phyloP scores from a whole-genome alignment of 2,113 vertebrate species.

The Polypterus bichir region DNA sequence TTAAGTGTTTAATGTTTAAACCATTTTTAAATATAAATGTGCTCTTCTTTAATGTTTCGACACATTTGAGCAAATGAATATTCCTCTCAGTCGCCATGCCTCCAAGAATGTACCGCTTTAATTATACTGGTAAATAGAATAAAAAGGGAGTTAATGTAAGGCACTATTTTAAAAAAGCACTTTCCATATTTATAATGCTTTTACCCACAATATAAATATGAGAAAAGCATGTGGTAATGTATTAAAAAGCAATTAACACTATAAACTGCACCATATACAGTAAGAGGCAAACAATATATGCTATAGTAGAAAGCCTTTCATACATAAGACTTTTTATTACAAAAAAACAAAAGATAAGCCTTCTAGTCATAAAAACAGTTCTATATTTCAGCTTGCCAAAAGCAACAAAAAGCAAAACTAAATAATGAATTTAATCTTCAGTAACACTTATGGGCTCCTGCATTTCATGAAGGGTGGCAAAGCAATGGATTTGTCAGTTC shows the following conservation, averaged over 20 bases:
- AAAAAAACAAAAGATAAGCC: no score
- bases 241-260: slow-evolving; percentile 16
- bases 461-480: no score
- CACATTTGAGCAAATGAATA: slow-evolving; percentile 5
- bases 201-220: neutral
- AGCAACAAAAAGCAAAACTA: no score
- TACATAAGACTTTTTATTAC: no score
- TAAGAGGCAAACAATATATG: no score
- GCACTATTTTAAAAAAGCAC: slow-evolving; percentile 7
- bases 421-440: no score
- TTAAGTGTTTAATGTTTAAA: slow-evolving; percentile 9
- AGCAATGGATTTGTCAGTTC: no score
- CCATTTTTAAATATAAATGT: neutral
- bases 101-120: slow-evolving; percentile 9
- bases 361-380: no score
- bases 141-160: slow-evolving; percentile 5
- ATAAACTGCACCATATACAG: no score
- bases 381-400: no score
- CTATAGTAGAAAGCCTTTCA: no score
- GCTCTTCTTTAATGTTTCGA: neutral
- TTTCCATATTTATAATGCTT: slow-evolving; percentile 11
- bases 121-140: slow-evolving; percentile 3
- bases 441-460: no score
- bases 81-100: slow-evolving; percentile 1
- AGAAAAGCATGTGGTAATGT: slow-evolving; percentile 10